Percentiles rank a stretch among this genome's conserved stretches.
These are phyloP conservation scores for Dromococcyx pavoninus DNA, from an alignment of 2,797 vertebrate species.

Conservation along the genomic window DNA sequence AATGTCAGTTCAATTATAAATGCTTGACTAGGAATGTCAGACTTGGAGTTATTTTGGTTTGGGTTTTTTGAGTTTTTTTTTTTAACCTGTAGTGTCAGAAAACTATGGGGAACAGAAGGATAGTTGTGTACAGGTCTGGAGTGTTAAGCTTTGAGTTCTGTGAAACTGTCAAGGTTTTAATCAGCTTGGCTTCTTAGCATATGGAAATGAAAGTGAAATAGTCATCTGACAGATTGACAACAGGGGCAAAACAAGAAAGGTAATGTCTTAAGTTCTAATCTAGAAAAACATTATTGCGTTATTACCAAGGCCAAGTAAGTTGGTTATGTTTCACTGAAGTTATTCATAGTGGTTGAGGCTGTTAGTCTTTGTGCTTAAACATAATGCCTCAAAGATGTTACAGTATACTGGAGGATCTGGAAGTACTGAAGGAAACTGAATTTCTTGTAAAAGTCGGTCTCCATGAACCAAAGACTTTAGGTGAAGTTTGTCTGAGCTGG, in stretches of 20 bases:
- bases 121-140: neutral
- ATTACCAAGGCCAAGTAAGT: neutral
- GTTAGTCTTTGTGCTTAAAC: neutral
- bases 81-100: neutral
- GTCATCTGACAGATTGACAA: neutral
- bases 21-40: neutral
- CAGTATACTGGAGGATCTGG: neutral
- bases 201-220: neutral
- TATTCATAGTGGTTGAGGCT: neutral
- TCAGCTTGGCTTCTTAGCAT: neutral
- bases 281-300: neutral
- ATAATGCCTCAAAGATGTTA: neutral
- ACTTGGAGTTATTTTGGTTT: neutral
- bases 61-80: neutral
- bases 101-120: neutral
- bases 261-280: neutral
- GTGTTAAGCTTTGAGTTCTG: neutral
- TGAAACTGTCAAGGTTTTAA: neutral
- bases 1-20: neutral
- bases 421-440: neutral
- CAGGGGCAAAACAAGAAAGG: neutral
- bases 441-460: neutral
- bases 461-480: neutral
- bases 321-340: neutral
- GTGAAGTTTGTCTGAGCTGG: neutral